phyloP scores from a whole-genome alignment of 2,797 vertebrate species.

The Gobio occitaniae region DNA sequence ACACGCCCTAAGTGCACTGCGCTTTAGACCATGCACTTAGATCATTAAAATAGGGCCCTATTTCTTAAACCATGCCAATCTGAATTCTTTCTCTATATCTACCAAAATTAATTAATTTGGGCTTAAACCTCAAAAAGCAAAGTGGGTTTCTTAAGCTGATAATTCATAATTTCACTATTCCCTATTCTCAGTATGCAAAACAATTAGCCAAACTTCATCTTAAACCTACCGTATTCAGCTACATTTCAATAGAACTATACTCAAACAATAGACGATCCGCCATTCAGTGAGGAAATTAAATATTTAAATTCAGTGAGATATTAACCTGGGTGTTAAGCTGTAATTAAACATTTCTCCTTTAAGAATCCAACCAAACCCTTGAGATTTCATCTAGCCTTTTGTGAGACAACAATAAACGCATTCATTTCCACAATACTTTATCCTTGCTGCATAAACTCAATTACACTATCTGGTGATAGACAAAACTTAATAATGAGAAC shows the following conservation, averaged over 20 bases:
- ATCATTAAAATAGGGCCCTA: background rate
- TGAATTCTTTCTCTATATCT: slow-evolving; percentile 46
- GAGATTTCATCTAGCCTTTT: slow-evolving; percentile 22
- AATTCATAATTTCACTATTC: slow-evolving; percentile 38
- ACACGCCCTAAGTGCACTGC: too few relatives aligned
- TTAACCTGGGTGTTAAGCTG: background rate
- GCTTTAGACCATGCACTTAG: too few relatives aligned
- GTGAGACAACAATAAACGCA: slow-evolving; percentile 8
- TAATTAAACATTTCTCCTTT: slow-evolving; percentile 30
- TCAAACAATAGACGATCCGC: slow-evolving; percentile 24
- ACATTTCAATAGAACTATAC: slow-evolving; percentile 17
- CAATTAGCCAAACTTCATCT: slow-evolving; percentile 27
- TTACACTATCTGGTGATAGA: background rate
- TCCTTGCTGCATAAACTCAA: slow-evolving; percentile 3
- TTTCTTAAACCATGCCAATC: slow-evolving; percentile 28
- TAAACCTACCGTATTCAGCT: slow-evolving; percentile 14
- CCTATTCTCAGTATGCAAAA: slow-evolving; percentile 14
- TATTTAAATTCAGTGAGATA: slow-evolving; percentile 31
- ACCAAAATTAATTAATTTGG: slow-evolving; percentile 43
- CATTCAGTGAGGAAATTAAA: slow-evolving; percentile 28
- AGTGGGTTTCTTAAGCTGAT: slow-evolving; percentile 33
- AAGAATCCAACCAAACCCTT: slow-evolving; percentile 6
- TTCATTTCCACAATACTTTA: slow-evolving; percentile 21
- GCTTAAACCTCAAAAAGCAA: slow-evolving; percentile 34
- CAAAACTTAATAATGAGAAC: background rate